A percentile compares a stretch with the other conserved stretches of the same genome.
Evolutionary conservation across 2,797 vertebrate species (phyloP).

Genomic region (Acanthurus leucopareius): DNA sequence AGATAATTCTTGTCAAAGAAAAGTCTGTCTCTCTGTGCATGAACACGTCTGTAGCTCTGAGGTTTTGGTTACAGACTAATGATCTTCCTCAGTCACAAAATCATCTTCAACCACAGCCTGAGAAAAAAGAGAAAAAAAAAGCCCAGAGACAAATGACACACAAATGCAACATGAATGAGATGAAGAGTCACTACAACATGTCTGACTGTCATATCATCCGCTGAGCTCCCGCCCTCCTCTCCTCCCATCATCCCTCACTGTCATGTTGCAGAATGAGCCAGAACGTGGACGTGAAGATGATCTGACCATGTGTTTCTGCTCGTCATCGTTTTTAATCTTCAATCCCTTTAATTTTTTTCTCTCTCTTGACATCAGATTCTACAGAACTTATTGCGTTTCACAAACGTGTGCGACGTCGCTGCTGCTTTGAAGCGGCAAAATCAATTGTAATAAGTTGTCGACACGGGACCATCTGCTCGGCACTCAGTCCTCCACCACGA

Average conservation of each 20-base stretch:
- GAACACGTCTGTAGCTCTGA: slow-evolving; percentile 18
- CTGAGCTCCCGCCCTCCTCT: slow-evolving; percentile 23
- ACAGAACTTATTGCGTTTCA: slow-evolving; percentile 29
- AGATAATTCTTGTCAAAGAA: slow-evolving; percentile 4
- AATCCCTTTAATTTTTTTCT: slow-evolving; percentile 1
- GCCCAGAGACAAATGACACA: slow-evolving; percentile 42
- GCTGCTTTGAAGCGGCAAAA: slow-evolving; percentile 41
- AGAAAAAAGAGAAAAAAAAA: not conserved
- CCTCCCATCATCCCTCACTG: slow-evolving; percentile 67
- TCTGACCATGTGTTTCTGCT: slow-evolving; percentile 67
- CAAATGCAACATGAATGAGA: slow-evolving; percentile 27
- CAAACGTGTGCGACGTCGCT: not conserved
- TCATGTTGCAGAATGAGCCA: slow-evolving; percentile 47
- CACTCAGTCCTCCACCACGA: not conserved
- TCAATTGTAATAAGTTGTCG: not conserved
- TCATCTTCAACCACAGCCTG: slow-evolving; percentile 26
- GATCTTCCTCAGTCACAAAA: slow-evolving; percentile 30
- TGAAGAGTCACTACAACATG: slow-evolving; percentile 42
- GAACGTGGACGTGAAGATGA: slow-evolving; percentile 48
- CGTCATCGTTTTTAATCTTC: slow-evolving; percentile 45
- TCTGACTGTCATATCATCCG: slow-evolving; percentile 51
- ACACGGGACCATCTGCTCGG: not conserved
- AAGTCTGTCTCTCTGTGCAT: not conserved
- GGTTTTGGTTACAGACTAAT: slow-evolving; percentile 54
- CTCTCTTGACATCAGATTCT: slow-evolving; percentile 6